A percentile compares a stretch with the other conserved stretches of the same genome.
These are phyloP conservation scores for Todiramphus chloris DNA, from an alignment of 2,113 vertebrate species.

Conservation along the genomic window DNA sequence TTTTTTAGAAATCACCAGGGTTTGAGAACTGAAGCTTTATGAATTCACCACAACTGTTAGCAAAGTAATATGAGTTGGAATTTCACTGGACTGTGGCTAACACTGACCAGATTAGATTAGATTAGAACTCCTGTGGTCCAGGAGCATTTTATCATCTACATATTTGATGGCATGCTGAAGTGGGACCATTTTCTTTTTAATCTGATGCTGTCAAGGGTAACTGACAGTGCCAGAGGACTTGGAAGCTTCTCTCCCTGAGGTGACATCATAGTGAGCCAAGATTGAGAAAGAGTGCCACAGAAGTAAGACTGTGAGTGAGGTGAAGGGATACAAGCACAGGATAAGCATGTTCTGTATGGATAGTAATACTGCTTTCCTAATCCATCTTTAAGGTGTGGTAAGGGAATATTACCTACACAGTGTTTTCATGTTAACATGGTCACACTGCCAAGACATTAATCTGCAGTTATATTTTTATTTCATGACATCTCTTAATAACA, in stretches of 20 bases:
- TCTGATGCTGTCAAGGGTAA: neutral
- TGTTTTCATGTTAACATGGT: neutral
- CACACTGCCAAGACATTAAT: neutral
- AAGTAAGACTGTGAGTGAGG: neutral
- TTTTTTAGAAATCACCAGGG: neutral
- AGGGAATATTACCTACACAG: neutral
- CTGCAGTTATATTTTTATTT: slow-evolving; percentile 13
- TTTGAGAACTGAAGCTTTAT: neutral
- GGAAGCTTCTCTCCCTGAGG: neutral
- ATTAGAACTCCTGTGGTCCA: neutral
- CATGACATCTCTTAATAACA: neutral
- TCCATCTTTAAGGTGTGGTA: neutral
- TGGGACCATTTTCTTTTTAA: neutral
- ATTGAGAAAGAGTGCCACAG: neutral
- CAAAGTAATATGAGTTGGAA: neutral
- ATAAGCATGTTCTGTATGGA: neutral
- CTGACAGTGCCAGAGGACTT: neutral
- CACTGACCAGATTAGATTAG: neutral
- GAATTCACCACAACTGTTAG: neutral
- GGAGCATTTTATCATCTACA: neutral
- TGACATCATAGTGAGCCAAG: neutral
- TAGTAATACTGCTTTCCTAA: neutral
- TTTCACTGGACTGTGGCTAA: neutral
- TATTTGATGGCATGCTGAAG: neutral
- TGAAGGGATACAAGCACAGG: neutral